These are phyloP conservation scores for Thecocarcelia acutangulata DNA, from an alignment of 2,888 invertebrate species.

Conservation along the genomic window DNA sequence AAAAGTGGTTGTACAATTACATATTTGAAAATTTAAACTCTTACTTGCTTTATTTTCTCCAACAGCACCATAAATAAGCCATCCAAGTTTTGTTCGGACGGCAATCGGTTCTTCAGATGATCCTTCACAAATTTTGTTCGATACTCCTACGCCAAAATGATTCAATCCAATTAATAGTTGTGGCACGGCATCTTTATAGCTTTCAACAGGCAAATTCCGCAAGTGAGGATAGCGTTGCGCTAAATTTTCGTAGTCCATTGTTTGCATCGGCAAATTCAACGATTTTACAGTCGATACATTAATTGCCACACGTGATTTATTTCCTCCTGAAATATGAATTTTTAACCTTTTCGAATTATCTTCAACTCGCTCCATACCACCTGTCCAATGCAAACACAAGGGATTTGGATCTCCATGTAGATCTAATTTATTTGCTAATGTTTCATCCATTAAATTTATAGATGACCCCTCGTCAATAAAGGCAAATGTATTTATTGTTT, in stretches of 20 bases:
- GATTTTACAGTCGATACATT: background rate
- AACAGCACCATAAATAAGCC: constrained; percentile 43
- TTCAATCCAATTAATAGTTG: background rate
- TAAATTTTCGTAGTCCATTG: background rate
- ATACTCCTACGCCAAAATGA: constrained; percentile 32
- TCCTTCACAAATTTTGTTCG: constrained; percentile 29
- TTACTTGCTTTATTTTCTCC: constrained; percentile 29
- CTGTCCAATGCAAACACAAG: constrained; percentile 6
- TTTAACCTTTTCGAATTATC: background rate
- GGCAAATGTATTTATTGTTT: constrained; percentile 24
- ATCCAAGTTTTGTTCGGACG: constrained; percentile 45
- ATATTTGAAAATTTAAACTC: constrained; percentile 45
- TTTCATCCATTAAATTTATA: background rate
- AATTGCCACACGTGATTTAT: background rate
- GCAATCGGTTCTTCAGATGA: constrained; percentile 47
- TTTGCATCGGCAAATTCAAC: constrained; percentile 7
- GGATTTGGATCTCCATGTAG: background rate
- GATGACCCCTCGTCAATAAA: no score
- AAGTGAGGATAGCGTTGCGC: background rate
- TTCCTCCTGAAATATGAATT: background rate
- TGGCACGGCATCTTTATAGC: background rate
- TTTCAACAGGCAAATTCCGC: background rate
- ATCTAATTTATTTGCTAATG: background rate
- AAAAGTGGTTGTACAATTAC: constrained; percentile 14
- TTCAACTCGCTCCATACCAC: constrained; percentile 6